Conservation (phyloP, 2,113 vertebrate genomes). For the Anthoscopus minutus region DNA sequence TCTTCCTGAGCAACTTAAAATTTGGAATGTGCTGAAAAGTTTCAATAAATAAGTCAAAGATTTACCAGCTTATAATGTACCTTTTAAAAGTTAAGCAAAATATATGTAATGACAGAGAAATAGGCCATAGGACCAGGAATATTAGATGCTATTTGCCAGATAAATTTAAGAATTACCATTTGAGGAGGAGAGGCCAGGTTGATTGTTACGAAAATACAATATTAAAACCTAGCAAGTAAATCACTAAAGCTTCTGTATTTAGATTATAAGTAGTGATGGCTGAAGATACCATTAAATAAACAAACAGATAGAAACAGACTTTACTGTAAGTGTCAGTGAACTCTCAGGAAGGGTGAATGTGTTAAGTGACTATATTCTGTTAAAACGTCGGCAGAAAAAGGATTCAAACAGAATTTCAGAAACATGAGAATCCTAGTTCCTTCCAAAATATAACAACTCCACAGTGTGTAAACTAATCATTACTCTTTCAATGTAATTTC, state of each 20-base stretch:
- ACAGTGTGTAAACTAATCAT: slow-evolving; percentile 64
- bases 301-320: slow-evolving; percentile 14
- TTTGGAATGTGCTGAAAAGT: slow-evolving; percentile 86
- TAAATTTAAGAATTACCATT: slow-evolving; percentile 61
- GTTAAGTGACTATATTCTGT: slow-evolving; percentile 15
- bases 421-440: slow-evolving; percentile 22
- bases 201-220: slow-evolving; percentile 41
- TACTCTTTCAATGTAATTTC: slow-evolving; percentile 63
- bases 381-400: neutral
- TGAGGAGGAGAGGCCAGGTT: slow-evolving; percentile 39
- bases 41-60: slow-evolving; percentile 81
- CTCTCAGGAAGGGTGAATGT: neutral
- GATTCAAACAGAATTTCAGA: neutral
- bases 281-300: slow-evolving; percentile 45
- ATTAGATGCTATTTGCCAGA: slow-evolving; percentile 54
- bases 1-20: slow-evolving; percentile 89
- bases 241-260: slow-evolving; percentile 17
- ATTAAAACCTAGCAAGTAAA: slow-evolving; percentile 33
- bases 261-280: slow-evolving; percentile 20
- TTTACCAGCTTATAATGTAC: slow-evolving; percentile 74
- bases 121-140: slow-evolving; percentile 41
- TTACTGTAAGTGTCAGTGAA: neutral
- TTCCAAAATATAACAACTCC: slow-evolving; percentile 54
- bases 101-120: slow-evolving; percentile 68
- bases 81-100: slow-evolving; percentile 73